phyloP scores from a whole-genome alignment of 2,888 invertebrate species.

The Heliconius ismenius region DNA sequence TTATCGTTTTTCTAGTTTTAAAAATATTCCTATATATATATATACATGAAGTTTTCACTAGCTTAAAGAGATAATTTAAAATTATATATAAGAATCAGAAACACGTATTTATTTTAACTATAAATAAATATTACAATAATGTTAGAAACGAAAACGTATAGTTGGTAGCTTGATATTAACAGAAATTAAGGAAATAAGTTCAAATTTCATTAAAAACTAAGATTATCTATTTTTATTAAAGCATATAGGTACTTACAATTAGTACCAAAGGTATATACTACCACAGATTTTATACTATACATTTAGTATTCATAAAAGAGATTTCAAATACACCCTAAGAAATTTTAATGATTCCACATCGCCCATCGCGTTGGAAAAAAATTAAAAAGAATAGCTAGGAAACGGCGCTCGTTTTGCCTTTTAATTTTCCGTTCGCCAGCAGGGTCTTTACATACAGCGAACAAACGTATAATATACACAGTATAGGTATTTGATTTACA shows the following conservation, averaged over 20 bases:
- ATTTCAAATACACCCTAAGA: conserved; percentile 49
- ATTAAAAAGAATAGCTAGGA: conserved; percentile 77
- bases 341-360: conserved; percentile 74
- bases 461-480: conserved; percentile 36
- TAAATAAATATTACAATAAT: too few relatives aligned
- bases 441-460: conserved; percentile 49
- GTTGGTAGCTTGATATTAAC: background rate
- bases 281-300: background rate
- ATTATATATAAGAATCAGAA: background rate
- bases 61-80: background rate
- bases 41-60: too few relatives aligned
- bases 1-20: background rate
- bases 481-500: conserved; percentile 11
- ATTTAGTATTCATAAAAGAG: conserved; percentile 12
- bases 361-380: conserved; percentile 62
- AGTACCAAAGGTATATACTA: background rate
- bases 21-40: background rate
- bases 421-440: conserved; percentile 77
- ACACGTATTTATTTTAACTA: background rate
- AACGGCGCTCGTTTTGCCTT: conserved; percentile 68
- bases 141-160: background rate
- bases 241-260: too few relatives aligned
- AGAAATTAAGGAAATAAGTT: background rate
- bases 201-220: background rate
- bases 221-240: too few relatives aligned